Base-by-base conservation (phyloP, 2,113 vertebrate species). In the Pelodiscus sinensis region DNA sequence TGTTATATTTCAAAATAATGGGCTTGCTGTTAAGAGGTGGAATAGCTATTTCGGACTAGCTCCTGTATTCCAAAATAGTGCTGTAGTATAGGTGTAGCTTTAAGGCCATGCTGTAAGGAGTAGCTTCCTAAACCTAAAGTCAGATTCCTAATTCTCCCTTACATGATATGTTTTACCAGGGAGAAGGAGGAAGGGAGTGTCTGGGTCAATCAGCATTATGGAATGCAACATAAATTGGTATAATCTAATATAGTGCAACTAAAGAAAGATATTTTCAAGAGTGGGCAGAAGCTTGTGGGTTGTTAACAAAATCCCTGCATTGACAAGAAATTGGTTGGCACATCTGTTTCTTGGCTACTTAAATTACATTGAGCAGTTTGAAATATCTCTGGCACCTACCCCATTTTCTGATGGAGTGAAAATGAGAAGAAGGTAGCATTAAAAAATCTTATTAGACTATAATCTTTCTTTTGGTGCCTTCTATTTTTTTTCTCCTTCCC, bases 261-360 rank as follows among this genome's bases (percentile, higher is more conserved):
- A 73, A 92, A 97, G 91, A 96, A 94, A 94, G 95, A 65, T 81
- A 87, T 79, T 84, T 95, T 95, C 95, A 44, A 90, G 93, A 94
- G 86, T 62, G 56, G 89, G 93, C 78, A 87, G 92, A 85, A 92
- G 82, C 82, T 89, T 92, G 88, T 95, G 96, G 88, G 88, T 81
- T 95, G 92, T 88, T 94, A 97, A 79, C 85, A 95, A 95, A 96
- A 97, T 94, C 88, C 68, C 88, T 89, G 25, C 86, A 93, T 92
- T 97, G 96, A 97, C 94, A 95, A 97, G 93, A 93, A 95, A 90
- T 92, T 91, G 96, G 92, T 96, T 90, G 88, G 96, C 96, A 96
- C 94, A 95, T 96, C 96, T 97, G 96, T 95, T 97, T 75, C 73
- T 86, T 95, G 96, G 96, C 95, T 95, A 95, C 94, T 97, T 96